phyloP scores from a whole-genome alignment of 2,113 vertebrate genomes.

The Chionomys nivalis region DNA sequence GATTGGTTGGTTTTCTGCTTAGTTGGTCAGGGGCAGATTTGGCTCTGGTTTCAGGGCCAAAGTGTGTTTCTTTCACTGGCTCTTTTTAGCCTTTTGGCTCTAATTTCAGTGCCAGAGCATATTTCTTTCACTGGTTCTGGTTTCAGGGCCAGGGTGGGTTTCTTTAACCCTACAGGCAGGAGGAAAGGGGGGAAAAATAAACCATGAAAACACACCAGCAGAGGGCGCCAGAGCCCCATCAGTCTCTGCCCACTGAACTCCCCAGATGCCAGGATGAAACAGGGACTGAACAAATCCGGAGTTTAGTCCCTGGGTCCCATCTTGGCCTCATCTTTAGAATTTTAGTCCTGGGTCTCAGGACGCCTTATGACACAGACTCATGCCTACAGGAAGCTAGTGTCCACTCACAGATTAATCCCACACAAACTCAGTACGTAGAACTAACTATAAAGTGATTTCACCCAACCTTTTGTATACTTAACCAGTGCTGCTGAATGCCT shows the following conservation, averaged over 20 bases:
- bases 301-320: too few relatives aligned
- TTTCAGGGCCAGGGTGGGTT: too few relatives aligned
- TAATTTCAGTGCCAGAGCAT: too few relatives aligned
- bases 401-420: neutral
- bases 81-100: too few relatives aligned
- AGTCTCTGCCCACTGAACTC: neutral
- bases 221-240: conserved; percentile 36
- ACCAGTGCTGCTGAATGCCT: neutral
- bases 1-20: too few relatives aligned
- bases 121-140: too few relatives aligned
- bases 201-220: conserved; percentile 21
- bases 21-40: too few relatives aligned
- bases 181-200: neutral
- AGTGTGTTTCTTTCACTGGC: too few relatives aligned
- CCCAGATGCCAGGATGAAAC: neutral
- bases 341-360: neutral
- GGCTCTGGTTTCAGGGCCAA: too few relatives aligned
- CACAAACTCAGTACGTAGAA: neutral
- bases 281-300: neutral
- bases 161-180: neutral
- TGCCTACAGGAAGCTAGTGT: neutral
- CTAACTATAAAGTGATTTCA: neutral
- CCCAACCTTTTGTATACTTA: neutral
- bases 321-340: neutral
- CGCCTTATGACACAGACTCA: neutral